Conservation (phyloP, 2,113 vertebrate species). For the Leucopsar rothschildi region DNA sequence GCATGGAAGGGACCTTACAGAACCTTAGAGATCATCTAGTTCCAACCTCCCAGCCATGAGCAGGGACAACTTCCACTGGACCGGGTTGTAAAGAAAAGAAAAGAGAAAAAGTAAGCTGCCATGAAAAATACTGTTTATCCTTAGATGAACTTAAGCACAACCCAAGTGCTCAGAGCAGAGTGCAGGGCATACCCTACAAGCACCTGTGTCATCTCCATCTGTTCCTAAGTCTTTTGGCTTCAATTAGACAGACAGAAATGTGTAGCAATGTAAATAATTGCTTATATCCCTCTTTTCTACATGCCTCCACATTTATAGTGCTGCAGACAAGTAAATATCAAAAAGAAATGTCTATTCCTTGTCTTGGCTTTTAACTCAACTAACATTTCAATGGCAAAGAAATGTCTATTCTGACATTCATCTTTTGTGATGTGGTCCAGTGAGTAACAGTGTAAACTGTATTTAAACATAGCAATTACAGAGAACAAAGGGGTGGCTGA, state of each 20-base stretch:
- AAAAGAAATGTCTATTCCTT: neutral
- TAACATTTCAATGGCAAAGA: neutral
- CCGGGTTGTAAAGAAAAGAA: neutral
- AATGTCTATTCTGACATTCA: neutral
- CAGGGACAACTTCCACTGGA: neutral
- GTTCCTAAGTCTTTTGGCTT: neutral
- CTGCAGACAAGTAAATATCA: neutral
- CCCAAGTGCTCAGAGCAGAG: neutral
- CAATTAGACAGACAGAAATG: neutral
- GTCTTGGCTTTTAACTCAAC: neutral
- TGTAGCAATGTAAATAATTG: neutral
- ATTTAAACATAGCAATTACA: neutral
- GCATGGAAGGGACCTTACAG: neutral
- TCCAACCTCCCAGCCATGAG: neutral
- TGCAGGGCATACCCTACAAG: neutral
- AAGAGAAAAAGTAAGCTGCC: neutral
- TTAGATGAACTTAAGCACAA: neutral
- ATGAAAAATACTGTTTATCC: neutral
- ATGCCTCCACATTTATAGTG: neutral
- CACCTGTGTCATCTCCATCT: neutral
- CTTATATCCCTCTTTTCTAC: neutral
- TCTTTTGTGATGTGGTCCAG: neutral
- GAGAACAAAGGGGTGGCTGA: neutral
- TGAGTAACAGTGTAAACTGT: neutral
- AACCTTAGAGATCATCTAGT: neutral